A percentile compares a stretch with the other conserved stretches of the same genome.
Evolutionary conservation across 2,888 invertebrate genomes (phyloP).

Genomic region (Drosophila eohydei): DNA sequence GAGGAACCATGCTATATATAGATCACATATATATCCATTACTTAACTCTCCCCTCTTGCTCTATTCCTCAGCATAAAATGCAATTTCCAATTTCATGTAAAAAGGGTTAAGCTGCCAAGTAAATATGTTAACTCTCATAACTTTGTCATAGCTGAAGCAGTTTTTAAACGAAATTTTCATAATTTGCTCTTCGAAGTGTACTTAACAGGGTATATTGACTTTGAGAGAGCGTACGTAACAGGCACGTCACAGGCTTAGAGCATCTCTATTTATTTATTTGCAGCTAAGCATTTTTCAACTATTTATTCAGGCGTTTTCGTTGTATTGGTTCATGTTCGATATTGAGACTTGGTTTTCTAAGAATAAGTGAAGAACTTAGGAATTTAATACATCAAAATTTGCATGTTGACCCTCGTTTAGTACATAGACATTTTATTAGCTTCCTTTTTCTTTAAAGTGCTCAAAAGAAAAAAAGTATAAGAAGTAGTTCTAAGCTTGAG

Average conservation of each 20-base stretch:
- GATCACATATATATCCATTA: neutral
- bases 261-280: neutral
- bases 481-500: no score
- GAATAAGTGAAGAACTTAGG: no score
- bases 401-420: no score
- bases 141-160: neutral
- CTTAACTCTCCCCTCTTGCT: neutral
- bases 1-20: neutral
- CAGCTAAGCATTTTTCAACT: neutral
- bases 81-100: neutral
- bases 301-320: no score
- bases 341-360: no score
- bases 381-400: no score
- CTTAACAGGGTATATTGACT: neutral
- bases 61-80: neutral
- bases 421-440: no score
- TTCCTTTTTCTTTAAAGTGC: no score
- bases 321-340: no score
- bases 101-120: neutral
- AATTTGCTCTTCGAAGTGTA: no score
- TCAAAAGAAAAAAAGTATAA: no score
- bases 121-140: constrained; percentile 1
- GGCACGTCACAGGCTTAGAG: no score
- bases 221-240: neutral
- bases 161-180: neutral